Evolutionary conservation across 1,140 invertebrate genomes (phyloP), one percentile per base, ranked within the genome.

Genomic region (Latrodectus geometricus): DNA sequence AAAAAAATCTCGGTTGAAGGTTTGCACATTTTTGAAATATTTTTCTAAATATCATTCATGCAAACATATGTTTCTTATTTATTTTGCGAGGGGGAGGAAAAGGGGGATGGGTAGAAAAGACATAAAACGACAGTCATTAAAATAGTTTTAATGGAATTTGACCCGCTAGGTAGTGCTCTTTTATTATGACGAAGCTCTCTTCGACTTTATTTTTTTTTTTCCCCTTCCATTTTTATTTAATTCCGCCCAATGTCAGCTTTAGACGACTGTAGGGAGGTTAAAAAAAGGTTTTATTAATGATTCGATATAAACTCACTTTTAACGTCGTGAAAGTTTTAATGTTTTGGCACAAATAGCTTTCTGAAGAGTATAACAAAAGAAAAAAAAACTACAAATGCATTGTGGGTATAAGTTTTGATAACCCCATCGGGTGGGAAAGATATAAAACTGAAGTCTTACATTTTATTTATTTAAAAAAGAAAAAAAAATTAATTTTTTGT

Each of bases 61-160:
- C 21, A 52, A 70, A 23, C 48, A 14, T 52, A 70, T 81, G 48
- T 81, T 49, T 54, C 66, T 78, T 86, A 65, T 86, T 86, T 78
- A 78, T 86, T 86, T 86, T 21, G 61, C 49, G 66, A 76, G 50
- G 23, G 68, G 68, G 56, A n/a, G n/a, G 77, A 69, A 61, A 17
- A 17, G 54, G 54, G 8, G 54, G 54, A 61, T 35, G 35, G 35
- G 35, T 35, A 35, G 35, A 35, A 35, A 61, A 11, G 54, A 61
- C 83, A 86, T 86, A 86, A 86, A 86, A 86, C 66, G 72, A 65
- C 66, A 61, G 75, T 86, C 83, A 78, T 86, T 77, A 86, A 86
- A 86, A 86, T 86, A 78, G 50, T 86, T 84, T 86, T 86, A 86
- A 86, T 86, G 83, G 83, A 86, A 77, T 86, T 50, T 86, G 83